phyloP scores from a whole-genome alignment of 1,140 invertebrate genomes.

The Palaemon carinicauda region DNA sequence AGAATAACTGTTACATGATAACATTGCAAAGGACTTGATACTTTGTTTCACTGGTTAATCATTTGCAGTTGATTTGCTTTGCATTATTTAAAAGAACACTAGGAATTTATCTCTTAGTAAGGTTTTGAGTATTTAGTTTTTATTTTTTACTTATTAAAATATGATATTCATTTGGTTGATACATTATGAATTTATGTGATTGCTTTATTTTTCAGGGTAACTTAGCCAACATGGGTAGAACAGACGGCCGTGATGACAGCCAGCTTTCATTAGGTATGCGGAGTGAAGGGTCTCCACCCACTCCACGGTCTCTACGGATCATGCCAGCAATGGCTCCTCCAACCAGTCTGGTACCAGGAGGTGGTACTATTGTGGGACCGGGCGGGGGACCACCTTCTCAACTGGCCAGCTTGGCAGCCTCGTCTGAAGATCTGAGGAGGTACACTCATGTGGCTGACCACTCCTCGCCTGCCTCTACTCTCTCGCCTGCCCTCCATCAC shows the following conservation, averaged over 20 bases:
- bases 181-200: not conserved
- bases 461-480: conserved; percentile 56
- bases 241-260: conserved; percentile 75
- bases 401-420: conserved; percentile 38
- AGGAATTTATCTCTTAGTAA: not conserved
- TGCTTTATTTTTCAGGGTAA: conserved; percentile 45
- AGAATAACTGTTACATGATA: too few relatives aligned
- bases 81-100: not conserved
- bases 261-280: conserved; percentile 68
- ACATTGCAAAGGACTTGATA: too few relatives aligned
- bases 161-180: not conserved
- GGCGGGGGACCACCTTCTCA: conserved; percentile 20
- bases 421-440: conserved; percentile 59
- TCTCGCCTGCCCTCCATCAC: conserved; percentile 46
- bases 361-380: conserved; percentile 27
- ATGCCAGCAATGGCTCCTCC: conserved; percentile 40
- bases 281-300: conserved; percentile 78
- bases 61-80: not conserved
- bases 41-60: too few relatives aligned
- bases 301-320: conserved; percentile 79
- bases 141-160: not conserved
- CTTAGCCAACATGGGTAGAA: conserved; percentile 48
- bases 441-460: conserved; percentile 59
- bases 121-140: not conserved
- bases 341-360: conserved; percentile 33